These are phyloP conservation scores for Lasiommata megera DNA, from an alignment of 2,888 invertebrate genomes.

Conservation along the genomic window DNA sequence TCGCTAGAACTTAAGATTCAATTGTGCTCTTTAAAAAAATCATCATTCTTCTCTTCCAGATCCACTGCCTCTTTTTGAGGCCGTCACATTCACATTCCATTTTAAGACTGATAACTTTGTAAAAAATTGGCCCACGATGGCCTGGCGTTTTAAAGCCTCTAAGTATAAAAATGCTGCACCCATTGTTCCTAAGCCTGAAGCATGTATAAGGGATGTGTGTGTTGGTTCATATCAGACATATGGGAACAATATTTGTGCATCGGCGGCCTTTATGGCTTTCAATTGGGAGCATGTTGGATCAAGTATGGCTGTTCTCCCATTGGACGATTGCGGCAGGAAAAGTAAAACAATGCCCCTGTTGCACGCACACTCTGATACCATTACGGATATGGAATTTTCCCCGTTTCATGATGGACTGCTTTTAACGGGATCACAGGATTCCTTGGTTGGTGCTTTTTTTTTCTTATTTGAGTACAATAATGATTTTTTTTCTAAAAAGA, in stretches of 20 bases:
- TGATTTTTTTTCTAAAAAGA: too few species aligned
- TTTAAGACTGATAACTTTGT: constrained; percentile 70
- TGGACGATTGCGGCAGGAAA: constrained; percentile 94
- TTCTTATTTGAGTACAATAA: too few species aligned
- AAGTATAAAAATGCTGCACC: constrained; percentile 99
- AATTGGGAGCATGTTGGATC: constrained; percentile 96
- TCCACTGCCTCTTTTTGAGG: constrained; percentile 36
- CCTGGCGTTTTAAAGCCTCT: constrained; percentile 98
- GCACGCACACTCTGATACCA: constrained; percentile 93
- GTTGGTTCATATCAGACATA: constrained; percentile 96
- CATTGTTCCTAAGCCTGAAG: constrained; percentile 96
- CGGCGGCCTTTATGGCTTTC: constrained; percentile 96
- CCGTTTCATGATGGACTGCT: constrained; percentile 96
- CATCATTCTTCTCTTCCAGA: constrained; percentile 44
- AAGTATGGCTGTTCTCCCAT: constrained; percentile 92
- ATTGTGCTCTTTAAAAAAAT: neutral
- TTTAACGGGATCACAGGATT: constrained; percentile 94
- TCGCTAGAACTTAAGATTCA: neutral
- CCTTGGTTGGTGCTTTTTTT: constrained; percentile 80
- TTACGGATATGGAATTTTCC: constrained; percentile 97
- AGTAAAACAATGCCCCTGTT: constrained; percentile 93
- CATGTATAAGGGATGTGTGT: constrained; percentile 92
- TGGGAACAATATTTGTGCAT: constrained; percentile 97
- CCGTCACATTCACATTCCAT: constrained; percentile 69
- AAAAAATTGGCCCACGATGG: constrained; percentile 83